Percentiles rank a stretch among this genome's conserved stretches.
Conservation (phyloP, 1,140 invertebrate species). For the Sesamia nonagrioides region DNA sequence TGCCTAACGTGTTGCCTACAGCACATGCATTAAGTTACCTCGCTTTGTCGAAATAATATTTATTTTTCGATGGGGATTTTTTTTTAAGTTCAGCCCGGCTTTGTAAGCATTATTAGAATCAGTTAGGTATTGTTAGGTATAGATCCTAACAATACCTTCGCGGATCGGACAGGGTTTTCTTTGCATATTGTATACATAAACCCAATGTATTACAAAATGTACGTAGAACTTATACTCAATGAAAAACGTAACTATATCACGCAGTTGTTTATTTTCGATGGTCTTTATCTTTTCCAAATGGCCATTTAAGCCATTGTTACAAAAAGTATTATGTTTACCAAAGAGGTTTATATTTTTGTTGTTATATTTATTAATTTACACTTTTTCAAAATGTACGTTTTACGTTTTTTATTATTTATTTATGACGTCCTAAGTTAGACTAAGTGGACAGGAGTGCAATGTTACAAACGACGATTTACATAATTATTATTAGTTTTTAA, state of each 20-base stretch:
- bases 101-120: too few species aligned
- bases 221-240: background rate
- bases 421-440: conserved; percentile 46
- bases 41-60: too few species aligned
- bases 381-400: conserved; percentile 56
- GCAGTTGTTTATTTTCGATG: conserved; percentile 1
- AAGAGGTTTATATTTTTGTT: conserved; percentile 60
- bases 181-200: too few species aligned
- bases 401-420: conserved; percentile 53
- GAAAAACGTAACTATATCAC: conserved; percentile 2
- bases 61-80: too few species aligned
- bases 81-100: too few species aligned
- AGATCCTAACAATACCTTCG: too few species aligned
- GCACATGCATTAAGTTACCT: too few species aligned
- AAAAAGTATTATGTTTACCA: conserved; percentile 51
- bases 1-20: too few species aligned
- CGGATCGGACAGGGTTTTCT: too few species aligned
- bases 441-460: conserved; percentile 52
- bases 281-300: conserved; percentile 3
- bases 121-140: too few species aligned
- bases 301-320: conserved; percentile 17
- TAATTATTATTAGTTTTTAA: conserved; percentile 29
- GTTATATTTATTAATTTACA: conserved; percentile 51
- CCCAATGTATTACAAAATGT: conserved; percentile 9
- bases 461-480: conserved; percentile 44